These are phyloP conservation scores for Loxodonta africana DNA, from an alignment of 2,113 vertebrate species.

Conservation along the genomic window DNA sequence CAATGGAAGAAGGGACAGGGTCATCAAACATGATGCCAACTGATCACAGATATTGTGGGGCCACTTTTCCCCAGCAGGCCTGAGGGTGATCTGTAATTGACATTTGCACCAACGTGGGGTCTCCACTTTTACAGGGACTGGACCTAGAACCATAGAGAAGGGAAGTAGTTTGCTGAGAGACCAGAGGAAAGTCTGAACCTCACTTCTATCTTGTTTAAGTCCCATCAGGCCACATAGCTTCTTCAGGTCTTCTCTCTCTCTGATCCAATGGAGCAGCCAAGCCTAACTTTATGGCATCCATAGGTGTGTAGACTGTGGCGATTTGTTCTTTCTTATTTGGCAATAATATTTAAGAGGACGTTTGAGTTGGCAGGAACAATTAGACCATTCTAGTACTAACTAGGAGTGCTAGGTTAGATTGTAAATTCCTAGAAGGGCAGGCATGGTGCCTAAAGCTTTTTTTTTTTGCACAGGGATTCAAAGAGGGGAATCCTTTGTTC, in stretches of 20 bases:
- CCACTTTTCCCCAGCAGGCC: not conserved
- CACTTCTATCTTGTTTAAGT: rapidly evolving
- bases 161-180: not conserved
- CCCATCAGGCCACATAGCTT: not conserved
- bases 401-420: not conserved
- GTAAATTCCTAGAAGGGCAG: not conserved
- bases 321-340: not conserved
- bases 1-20: not conserved
- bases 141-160: not conserved
- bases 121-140: not conserved
- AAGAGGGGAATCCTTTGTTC: not conserved
- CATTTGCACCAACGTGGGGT: not conserved
- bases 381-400: not conserved
- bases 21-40: not conserved
- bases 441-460: not conserved
- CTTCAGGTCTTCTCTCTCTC: not conserved
- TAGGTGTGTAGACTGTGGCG: not conserved
- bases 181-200: not conserved
- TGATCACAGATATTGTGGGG: not conserved
- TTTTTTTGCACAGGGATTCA: not conserved
- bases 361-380: not conserved
- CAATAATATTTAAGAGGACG: not conserved
- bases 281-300: not conserved
- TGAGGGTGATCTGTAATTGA: not conserved
- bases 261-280: not conserved